These are phyloP conservation scores for Leptinotarsa defecta DNA, from an alignment of 1,140 invertebrate genomes.

Conservation along the genomic window DNA sequence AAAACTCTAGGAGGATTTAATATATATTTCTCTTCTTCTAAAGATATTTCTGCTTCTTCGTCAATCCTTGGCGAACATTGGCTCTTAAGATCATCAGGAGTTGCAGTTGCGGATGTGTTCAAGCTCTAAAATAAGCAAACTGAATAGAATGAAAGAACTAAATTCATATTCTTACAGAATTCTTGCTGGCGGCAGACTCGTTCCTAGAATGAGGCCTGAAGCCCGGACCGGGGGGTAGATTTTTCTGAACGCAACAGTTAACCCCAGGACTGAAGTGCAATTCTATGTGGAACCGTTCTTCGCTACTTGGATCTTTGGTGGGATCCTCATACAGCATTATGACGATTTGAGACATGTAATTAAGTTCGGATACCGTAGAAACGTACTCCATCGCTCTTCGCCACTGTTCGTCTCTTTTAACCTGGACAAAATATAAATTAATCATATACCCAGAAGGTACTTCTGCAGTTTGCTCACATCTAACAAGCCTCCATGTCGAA, in stretches of 20 bases:
- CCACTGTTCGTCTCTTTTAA: slow-evolving; percentile 95
- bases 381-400: slow-evolving; percentile 97
- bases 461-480: slow-evolving; percentile 67
- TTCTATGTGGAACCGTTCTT: slow-evolving; percentile 95
- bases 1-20: slow-evolving; percentile 29
- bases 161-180: slow-evolving; percentile 52
- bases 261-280: slow-evolving; percentile 97
- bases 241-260: slow-evolving; percentile 93
- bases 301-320: slow-evolving; percentile 88
- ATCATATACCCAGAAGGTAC: neutral
- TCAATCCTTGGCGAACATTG: slow-evolving; percentile 68
- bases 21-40: slow-evolving; percentile 47
- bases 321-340: slow-evolving; percentile 99
- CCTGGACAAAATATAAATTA: slow-evolving; percentile 57
- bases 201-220: slow-evolving; percentile 90
- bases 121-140: slow-evolving; percentile 39
- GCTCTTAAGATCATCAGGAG: slow-evolving; percentile 52
- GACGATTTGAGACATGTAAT: slow-evolving; percentile 99
- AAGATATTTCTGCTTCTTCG: slow-evolving; percentile 63
- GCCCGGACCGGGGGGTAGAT: slow-evolving; percentile 88
- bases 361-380: slow-evolving; percentile 95
- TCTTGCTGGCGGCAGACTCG: slow-evolving; percentile 66
- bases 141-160: neutral
- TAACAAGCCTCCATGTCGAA: slow-evolving; percentile 90
- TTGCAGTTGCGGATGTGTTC: slow-evolving; percentile 53